Conservation (phyloP, 2,888 invertebrate species). For the Drosophila gaucha region DNA sequence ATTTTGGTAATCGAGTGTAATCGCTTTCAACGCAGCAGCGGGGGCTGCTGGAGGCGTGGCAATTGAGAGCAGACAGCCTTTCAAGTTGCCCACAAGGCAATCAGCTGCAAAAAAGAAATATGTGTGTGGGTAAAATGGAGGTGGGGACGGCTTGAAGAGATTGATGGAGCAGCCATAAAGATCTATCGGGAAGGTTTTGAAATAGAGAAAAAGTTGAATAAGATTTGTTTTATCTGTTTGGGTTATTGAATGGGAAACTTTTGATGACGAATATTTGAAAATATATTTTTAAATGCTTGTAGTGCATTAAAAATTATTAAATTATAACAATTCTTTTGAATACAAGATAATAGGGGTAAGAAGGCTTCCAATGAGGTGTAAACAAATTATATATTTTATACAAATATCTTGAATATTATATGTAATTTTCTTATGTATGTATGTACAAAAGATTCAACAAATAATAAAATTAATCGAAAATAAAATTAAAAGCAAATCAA, state of each 20-base stretch:
- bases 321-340: too few relatives aligned
- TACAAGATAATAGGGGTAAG: too few relatives aligned
- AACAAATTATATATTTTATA: too few relatives aligned
- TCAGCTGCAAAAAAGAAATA: constrained; percentile 7
- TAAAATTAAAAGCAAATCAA: too few relatives aligned
- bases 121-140: constrained; percentile 1
- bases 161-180: neutral
- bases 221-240: neutral
- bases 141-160: neutral
- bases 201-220: neutral
- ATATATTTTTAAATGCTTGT: too few relatives aligned
- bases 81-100: constrained; percentile 1
- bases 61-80: constrained; percentile 5
- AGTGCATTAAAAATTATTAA: too few relatives aligned
- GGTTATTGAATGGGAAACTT: neutral
- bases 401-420: too few relatives aligned
- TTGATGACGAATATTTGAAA: too few relatives aligned
- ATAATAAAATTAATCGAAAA: too few relatives aligned
- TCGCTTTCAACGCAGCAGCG: constrained; percentile 41
- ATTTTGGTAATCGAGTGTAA: constrained; percentile 69
- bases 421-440: too few relatives aligned
- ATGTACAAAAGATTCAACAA: too few relatives aligned
- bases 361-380: too few relatives aligned
- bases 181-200: neutral
- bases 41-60: constrained; percentile 41